Evolutionary conservation across 2,113 vertebrate species (phyloP).

Genomic region (Psephotus haematonotus): DNA sequence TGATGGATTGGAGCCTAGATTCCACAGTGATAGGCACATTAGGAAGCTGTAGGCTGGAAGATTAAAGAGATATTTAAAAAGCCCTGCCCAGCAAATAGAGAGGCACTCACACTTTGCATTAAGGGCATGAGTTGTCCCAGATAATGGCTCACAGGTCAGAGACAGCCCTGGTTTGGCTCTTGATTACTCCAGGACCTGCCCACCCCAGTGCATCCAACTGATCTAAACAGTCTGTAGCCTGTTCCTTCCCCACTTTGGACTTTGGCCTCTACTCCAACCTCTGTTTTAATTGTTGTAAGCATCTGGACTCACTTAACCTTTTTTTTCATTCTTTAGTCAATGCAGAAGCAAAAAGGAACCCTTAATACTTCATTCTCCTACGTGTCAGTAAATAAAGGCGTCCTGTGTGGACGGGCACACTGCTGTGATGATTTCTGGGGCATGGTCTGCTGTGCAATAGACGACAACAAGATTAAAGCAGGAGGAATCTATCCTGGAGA

Average conservation of each 20-base stretch:
- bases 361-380: background rate
- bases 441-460: background rate
- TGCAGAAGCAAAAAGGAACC: background rate
- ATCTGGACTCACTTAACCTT: background rate
- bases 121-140: background rate
- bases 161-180: background rate
- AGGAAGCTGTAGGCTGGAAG: background rate
- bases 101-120: background rate
- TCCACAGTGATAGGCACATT: background rate
- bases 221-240: background rate
- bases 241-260: background rate
- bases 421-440: background rate
- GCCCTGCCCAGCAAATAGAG: background rate
- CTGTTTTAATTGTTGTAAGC: background rate
- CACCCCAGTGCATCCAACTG: background rate
- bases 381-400: background rate
- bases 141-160: background rate
- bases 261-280: background rate
- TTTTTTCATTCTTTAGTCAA: background rate
- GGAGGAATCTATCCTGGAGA: background rate
- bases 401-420: fast-evolving
- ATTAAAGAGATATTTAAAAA: background rate
- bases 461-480: fast-evolving
- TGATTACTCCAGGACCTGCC: background rate
- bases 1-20: background rate